These are phyloP conservation scores for Patiria pectinifera DNA, from an alignment of 53 echinoderm and acorn worm genomes.

Conservation along the genomic window DNA sequence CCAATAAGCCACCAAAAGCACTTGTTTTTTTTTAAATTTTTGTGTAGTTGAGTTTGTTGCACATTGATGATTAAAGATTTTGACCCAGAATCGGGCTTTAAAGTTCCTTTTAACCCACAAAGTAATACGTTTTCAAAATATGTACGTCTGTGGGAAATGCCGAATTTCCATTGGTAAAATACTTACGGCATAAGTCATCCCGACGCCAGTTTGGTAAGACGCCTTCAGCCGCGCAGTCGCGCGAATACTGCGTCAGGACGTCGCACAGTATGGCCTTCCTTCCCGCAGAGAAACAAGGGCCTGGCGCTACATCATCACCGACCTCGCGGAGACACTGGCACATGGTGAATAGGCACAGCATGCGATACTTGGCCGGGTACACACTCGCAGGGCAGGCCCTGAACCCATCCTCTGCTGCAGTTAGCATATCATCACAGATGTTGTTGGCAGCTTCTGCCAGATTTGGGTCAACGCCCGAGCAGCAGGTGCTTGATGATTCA, in stretches of 20 bases:
- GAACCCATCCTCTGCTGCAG: background rate
- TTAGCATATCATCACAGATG: background rate
- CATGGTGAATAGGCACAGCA: constrained; percentile 1
- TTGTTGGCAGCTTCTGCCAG: background rate
- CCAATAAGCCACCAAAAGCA: too few species aligned
- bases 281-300: constrained; percentile 27
- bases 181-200: constrained; percentile 77
- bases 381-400: background rate
- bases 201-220: constrained; percentile 67
- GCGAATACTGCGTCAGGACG: constrained; percentile 65
- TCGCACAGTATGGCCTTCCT: constrained; percentile 26
- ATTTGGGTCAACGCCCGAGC: background rate
- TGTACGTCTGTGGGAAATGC: background rate
- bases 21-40: too few species aligned
- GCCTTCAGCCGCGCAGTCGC: constrained; percentile 64
- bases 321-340: constrained; percentile 6
- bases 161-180: background rate
- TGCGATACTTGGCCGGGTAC: background rate
- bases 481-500: background rate
- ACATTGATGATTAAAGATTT: too few species aligned
- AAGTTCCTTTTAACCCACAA: too few species aligned
- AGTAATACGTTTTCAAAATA: too few species aligned
- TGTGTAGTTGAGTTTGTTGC: too few species aligned
- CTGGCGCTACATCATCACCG: background rate
- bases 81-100: too few species aligned